Conservation (phyloP, 2,113 vertebrate genomes). For the Ardeotis arabs region DNA sequence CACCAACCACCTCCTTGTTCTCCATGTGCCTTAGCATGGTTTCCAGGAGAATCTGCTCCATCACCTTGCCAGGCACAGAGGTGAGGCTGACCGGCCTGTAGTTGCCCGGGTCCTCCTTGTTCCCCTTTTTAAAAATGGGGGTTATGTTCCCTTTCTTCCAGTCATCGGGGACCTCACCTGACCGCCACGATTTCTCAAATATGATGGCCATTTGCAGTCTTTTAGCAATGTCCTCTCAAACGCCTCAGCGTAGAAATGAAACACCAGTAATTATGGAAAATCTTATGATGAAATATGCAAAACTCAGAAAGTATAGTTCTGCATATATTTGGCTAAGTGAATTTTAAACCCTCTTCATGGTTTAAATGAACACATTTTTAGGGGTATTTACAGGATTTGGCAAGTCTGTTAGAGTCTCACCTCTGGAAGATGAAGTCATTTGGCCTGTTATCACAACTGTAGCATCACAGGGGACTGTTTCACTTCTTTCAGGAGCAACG, state of each 20-base stretch:
- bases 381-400: neutral
- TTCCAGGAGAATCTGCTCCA: no score
- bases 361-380: neutral
- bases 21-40: no score
- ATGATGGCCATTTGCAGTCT: neutral
- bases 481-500: neutral
- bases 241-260: neutral
- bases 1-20: no score
- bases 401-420: neutral
- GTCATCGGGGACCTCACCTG: no score
- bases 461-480: neutral
- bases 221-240: neutral
- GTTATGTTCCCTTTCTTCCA: no score
- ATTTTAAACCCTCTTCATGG: neutral
- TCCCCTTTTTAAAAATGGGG: no score
- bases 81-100: no score
- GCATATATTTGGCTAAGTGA: neutral
- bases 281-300: neutral
- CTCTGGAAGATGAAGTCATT: neutral
- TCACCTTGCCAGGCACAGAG: no score
- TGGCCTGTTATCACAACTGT: neutral
- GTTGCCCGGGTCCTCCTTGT: no score
- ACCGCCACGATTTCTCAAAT: no score
- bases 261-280: neutral
- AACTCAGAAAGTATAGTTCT: neutral